Base-by-base conservation (phyloP, 92 coral and sea anemone genomes). In the Epizoanthus rinbou region DNA sequence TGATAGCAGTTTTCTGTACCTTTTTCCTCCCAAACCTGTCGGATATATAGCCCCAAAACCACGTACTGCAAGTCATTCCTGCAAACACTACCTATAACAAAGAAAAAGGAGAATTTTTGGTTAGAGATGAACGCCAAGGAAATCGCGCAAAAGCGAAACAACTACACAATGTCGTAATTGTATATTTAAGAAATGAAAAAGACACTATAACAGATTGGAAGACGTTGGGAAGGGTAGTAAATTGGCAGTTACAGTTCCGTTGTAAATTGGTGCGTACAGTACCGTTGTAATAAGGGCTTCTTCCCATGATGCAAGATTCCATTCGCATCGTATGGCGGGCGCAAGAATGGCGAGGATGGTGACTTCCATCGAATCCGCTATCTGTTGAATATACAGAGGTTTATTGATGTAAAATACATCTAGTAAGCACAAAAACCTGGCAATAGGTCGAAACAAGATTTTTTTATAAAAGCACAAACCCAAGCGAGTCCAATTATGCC, bases 321-420 rank as follows among this genome's bases (percentile, higher is more conserved):
- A 95, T 54, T 95, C 95, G 75, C 98, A 95, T 73, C 98, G 63
- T 58, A 94, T 86, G 4, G 97, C 98, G 18, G 98, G 98, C 25
- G 94, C 95, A 64, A 95, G 82, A 9, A 95, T 95, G 0, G 98
- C 98, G 4, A 95, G 80, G 24, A 93, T 95, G 2, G 97, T 93
- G 69, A 95, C 88, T 76, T 93, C 98, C 98, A 95, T 95, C 10
- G 98, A 89, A 81, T 95, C 98, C 0, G 98, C 98, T 96, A 95
- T 94, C 98, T 95, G 16, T 23, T 76, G 35, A 83, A 76, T 9
- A 74, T 9, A 24, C 28, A 21, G 18, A n/a, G 0, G 23, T 72
- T 17, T 53, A 21, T 76, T 23, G 19, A 23, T 78, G 75, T 6
- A 21, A 25, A 24, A 28, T 21, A n/a, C 56, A 19, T 50, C 14